phyloP scores from a whole-genome alignment of 2,113 vertebrate species.

The Leucopternis melanops region DNA sequence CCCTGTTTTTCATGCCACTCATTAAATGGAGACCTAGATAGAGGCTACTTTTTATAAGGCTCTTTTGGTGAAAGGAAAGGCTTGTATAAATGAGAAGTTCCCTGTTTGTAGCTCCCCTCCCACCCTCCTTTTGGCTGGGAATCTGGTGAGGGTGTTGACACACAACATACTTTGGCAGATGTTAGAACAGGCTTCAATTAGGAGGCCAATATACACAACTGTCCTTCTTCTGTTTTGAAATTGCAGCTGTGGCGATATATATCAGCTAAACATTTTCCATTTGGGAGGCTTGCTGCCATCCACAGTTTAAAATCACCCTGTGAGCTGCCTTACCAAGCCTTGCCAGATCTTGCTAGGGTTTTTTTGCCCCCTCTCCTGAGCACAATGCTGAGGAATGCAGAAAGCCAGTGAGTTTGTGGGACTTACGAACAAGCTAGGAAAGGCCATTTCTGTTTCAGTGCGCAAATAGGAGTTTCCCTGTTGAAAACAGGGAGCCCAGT shows the following conservation, averaged over 20 bases:
- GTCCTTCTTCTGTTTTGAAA: conserved; percentile 39
- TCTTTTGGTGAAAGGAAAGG: conserved; percentile 10
- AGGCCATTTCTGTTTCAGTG: neutral
- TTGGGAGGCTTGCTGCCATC: conserved; percentile 1
- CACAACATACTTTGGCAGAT: conserved; percentile 57
- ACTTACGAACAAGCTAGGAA: neutral
- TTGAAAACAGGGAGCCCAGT: neutral
- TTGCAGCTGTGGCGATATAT: conserved; percentile 34
- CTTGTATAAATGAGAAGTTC: conserved; percentile 43
- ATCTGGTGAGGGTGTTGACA: conserved; percentile 49
- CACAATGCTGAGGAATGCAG: neutral
- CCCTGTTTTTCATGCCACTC: neutral
- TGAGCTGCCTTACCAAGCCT: neutral
- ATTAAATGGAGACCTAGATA: neutral
- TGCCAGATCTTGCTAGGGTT: neutral
- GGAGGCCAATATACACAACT: conserved; percentile 17
- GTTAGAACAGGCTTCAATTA: conserved; percentile 22
- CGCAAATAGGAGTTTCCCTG: neutral
- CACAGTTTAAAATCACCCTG: neutral
- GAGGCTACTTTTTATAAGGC: neutral
- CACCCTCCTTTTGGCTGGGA: conserved; percentile 14
- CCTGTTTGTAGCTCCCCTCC: conserved; percentile 15
- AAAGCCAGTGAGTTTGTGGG: neutral
- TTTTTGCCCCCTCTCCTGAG: neutral
- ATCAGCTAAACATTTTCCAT: conserved; percentile 20